Percentiles rank a stretch among this genome's conserved stretches.
Conservation (phyloP, 2,888 invertebrate species). For the Emmelina monodactyla region DNA sequence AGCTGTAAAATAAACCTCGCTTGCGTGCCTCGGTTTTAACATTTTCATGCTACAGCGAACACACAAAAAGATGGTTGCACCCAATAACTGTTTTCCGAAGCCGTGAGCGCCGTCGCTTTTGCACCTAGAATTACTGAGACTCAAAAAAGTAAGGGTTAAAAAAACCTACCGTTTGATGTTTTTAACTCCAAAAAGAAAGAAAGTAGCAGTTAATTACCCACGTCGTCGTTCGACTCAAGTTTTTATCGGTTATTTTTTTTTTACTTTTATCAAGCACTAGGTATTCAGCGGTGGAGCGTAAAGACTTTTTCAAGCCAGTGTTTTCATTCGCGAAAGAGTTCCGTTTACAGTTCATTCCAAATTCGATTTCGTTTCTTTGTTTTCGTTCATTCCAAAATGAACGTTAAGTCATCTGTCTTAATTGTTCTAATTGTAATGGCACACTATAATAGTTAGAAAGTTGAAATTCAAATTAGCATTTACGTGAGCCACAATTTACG, state of each 20-base stretch:
- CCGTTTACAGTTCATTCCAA: too few species aligned
- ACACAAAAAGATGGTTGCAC: constrained; percentile 30
- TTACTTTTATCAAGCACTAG: constrained; percentile 9
- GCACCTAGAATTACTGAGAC: constrained; percentile 40
- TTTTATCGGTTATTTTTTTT: constrained; percentile 1
- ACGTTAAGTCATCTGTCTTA: too few species aligned
- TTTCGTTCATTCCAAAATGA: too few species aligned
- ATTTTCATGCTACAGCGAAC: constrained; percentile 21
- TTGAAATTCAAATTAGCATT: too few species aligned
- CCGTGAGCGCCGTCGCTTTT: constrained; percentile 33
- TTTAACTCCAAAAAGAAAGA: constrained; percentile 27
- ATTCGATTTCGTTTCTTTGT: too few species aligned
- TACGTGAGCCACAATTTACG: too few species aligned
- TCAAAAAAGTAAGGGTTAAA: constrained; percentile 19
- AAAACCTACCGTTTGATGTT: constrained; percentile 30
- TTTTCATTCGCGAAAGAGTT: too few species aligned
- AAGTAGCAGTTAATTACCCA: constrained; percentile 29
- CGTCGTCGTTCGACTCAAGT: constrained; percentile 20
- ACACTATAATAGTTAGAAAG: too few species aligned
- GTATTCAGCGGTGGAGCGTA: constrained; percentile 2
- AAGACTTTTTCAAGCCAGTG: too few species aligned
- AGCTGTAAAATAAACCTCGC: neutral
- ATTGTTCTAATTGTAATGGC: too few species aligned
- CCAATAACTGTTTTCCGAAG: constrained; percentile 46
- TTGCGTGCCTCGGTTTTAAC: constrained; percentile 1